A percentile compares a stretch with the other conserved stretches of the same genome.
Evolutionary conservation across 2,113 vertebrate genomes (phyloP).

Genomic region (Buteo buteo): DNA sequence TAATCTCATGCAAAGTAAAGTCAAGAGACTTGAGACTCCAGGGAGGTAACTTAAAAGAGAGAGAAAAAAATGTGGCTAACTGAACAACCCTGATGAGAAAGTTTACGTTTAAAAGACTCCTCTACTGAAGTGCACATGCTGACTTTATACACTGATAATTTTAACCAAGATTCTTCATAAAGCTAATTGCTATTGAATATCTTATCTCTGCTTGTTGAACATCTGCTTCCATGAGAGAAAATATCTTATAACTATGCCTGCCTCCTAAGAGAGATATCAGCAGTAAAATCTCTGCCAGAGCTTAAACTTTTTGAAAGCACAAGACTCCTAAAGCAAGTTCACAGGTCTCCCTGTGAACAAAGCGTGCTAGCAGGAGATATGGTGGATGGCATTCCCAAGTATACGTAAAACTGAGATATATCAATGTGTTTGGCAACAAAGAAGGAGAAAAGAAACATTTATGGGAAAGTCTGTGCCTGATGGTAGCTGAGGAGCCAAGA

Average conservation of each 20-base stretch:
- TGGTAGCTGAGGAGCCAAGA: neutral
- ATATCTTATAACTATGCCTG: neutral
- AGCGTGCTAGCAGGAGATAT: neutral
- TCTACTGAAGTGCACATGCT: neutral
- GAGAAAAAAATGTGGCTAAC: neutral
- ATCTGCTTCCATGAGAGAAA: neutral
- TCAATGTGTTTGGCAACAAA: neutral
- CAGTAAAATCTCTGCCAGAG: neutral
- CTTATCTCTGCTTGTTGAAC: neutral
- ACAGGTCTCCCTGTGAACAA: neutral
- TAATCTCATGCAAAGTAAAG: neutral
- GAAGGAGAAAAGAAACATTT: neutral
- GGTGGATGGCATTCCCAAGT: neutral
- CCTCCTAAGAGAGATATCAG: neutral
- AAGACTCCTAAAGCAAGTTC: neutral
- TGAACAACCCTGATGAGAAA: neutral
- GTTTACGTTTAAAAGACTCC: neutral
- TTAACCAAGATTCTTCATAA: neutral
- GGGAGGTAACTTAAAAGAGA: neutral
- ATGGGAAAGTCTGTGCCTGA: neutral
- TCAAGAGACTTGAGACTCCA: neutral
- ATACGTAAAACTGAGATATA: neutral
- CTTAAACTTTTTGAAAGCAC: neutral
- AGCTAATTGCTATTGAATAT: neutral
- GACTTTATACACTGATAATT: neutral